Evolutionary conservation across 2,888 invertebrate genomes (phyloP).

Genomic region (Geotrupes spiniger): DNA sequence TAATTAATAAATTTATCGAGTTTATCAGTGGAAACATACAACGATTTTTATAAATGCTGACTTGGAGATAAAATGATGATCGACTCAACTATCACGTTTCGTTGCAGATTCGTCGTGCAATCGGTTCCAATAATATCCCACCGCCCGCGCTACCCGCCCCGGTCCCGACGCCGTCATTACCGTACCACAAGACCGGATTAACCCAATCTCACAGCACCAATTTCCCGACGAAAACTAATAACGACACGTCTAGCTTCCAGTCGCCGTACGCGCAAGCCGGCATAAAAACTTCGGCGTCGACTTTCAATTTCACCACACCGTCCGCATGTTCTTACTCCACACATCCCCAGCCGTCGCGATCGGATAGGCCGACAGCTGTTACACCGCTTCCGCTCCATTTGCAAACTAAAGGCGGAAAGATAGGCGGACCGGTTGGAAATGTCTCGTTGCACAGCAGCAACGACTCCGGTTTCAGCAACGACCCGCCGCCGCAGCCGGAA

Average conservation of each 20-base stretch:
- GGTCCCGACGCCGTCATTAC: constrained; percentile 60
- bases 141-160: constrained; percentile 72
- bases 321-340: constrained; percentile 45
- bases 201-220: constrained; percentile 66
- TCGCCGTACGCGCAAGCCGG: constrained; percentile 50
- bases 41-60: too few species aligned
- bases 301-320: constrained; percentile 52
- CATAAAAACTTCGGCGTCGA: constrained; percentile 59
- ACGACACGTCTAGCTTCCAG: constrained; percentile 41
- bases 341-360: constrained; percentile 46
- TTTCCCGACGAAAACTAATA: constrained; percentile 43
- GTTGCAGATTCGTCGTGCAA: constrained; percentile 54
- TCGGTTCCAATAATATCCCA: constrained; percentile 61
- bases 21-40: too few species aligned
- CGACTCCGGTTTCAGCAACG: constrained; percentile 89
- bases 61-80: too few species aligned
- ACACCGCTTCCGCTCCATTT: constrained; percentile 46
- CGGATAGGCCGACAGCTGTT: constrained; percentile 47
- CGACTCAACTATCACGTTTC: too few species aligned
- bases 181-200: constrained; percentile 46
- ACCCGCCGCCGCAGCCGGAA: constrained; percentile 82
- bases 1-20: too few species aligned
- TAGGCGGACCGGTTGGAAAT: constrained; percentile 60
- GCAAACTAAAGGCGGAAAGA: constrained; percentile 39
- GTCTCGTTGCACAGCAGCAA: constrained; percentile 86